phyloP scores from a whole-genome alignment of 2,888 invertebrate genomes.

The Metallyticus violacea region DNA sequence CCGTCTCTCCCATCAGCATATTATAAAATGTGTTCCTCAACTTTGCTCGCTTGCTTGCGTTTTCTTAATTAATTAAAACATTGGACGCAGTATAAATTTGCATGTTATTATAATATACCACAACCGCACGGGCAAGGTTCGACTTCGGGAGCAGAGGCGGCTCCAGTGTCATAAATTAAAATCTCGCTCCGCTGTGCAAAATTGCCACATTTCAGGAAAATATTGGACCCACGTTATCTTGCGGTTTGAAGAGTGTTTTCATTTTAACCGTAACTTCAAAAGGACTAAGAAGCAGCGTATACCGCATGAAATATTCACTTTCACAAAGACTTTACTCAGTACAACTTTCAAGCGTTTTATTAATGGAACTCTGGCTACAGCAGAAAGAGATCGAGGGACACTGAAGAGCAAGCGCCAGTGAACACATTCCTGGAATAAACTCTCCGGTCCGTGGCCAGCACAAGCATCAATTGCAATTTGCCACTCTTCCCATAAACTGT shows the following conservation, averaged over 20 bases:
- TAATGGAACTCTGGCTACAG: background rate
- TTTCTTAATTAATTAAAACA: slow-evolving; percentile 28
- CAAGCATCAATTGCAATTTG: no score
- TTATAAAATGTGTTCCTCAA: slow-evolving; percentile 13
- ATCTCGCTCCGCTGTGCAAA: background rate
- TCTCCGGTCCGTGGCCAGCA: no score
- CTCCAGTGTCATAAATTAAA: slow-evolving; percentile 14
- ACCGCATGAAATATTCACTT: background rate
- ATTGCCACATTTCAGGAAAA: background rate
- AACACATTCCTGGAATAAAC: no score
- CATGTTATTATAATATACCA: slow-evolving; percentile 18
- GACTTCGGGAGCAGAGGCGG: background rate
- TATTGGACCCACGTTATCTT: background rate
- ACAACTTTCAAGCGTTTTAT: background rate
- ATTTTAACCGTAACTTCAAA: background rate
- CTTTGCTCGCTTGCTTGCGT: slow-evolving; percentile 2
- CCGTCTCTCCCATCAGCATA: slow-evolving; percentile 7
- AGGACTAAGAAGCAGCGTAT: background rate
- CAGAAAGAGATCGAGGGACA: background rate
- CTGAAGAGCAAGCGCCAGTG: no score
- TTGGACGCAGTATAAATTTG: slow-evolving; percentile 25
- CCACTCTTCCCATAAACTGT: no score
- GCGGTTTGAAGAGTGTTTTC: background rate
- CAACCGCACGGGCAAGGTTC: background rate
- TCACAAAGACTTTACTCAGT: background rate